Evolutionary conservation across 2,888 invertebrate genomes (phyloP).

Genomic region (Uloborus plumipes): DNA sequence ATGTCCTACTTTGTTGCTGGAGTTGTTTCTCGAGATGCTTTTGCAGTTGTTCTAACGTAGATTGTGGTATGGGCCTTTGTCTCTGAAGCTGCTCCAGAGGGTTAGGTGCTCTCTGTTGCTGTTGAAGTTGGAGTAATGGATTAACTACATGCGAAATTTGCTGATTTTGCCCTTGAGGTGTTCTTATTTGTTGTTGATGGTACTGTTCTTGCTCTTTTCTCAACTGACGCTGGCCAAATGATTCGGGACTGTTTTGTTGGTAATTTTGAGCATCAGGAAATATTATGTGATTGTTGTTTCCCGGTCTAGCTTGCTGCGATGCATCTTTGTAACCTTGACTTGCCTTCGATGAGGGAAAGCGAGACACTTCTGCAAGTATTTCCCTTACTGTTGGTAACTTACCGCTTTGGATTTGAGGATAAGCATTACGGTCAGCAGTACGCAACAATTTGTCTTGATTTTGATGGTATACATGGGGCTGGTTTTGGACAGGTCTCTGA

Average conservation of each 20-base stretch:
- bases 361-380: conserved; percentile 25
- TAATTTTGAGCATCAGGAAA: conserved; percentile 19
- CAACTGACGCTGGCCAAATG: conserved; percentile 3
- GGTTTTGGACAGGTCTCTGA: not conserved
- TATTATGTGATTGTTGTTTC: not conserved
- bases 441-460: conserved; percentile 40
- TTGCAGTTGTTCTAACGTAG: not conserved
- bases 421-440: conserved; percentile 16
- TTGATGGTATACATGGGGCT: conserved; percentile 10
- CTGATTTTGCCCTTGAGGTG: not conserved
- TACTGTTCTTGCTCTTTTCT: not conserved
- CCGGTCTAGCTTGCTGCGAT: not conserved
- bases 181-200: not conserved
- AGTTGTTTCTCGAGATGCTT: too few relatives aligned
- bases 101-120: not conserved
- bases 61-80: not conserved
- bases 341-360: conserved; percentile 20
- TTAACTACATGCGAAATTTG: not conserved
- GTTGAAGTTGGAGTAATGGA: conserved; percentile 20
- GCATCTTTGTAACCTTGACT: conserved; percentile 4
- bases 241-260: conserved; percentile 16
- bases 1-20: not conserved
- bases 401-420: conserved; percentile 28
- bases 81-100: conserved; percentile 3
- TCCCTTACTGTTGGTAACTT: conserved; percentile 21